A percentile compares a stretch with the other conserved stretches of the same genome.
These are phyloP conservation scores for Homarus gammarus DNA, from an alignment of 2,888 invertebrate genomes.

Conservation along the genomic window DNA sequence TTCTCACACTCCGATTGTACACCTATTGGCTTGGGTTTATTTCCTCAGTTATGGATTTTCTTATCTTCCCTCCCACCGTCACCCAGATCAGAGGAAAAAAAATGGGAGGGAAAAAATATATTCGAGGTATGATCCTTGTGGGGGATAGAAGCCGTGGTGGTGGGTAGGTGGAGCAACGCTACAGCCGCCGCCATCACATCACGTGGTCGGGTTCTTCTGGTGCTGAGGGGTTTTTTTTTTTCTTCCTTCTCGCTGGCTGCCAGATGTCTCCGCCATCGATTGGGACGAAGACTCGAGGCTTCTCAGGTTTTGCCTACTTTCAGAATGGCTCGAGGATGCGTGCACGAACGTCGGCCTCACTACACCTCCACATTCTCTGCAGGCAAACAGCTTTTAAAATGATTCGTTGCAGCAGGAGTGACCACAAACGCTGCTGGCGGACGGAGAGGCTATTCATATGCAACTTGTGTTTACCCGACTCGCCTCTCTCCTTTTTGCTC, in stretches of 20 bases:
- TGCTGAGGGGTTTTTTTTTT: neutral
- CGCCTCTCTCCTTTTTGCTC: slow-evolving; percentile 13
- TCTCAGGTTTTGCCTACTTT: slow-evolving; percentile 56
- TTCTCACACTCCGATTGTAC: slow-evolving; percentile 62
- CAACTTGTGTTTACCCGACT: slow-evolving; percentile 37
- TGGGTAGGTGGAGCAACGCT: neutral
- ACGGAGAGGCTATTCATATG: slow-evolving; percentile 43
- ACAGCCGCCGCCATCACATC: slow-evolving; percentile 32
- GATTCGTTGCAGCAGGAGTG: slow-evolving; percentile 35
- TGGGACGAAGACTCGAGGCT: neutral
- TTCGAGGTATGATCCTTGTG: neutral
- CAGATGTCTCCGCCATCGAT: slow-evolving; percentile 34
- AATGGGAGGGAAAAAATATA: slow-evolving; percentile 3
- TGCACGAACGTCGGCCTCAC: slow-evolving; percentile 11
- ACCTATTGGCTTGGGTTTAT: slow-evolving; percentile 60
- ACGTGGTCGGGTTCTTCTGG: slow-evolving; percentile 10
- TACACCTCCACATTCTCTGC: slow-evolving; percentile 15
- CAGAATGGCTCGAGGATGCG: slow-evolving; percentile 29
- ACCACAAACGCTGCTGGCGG: slow-evolving; percentile 31
- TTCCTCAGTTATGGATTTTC: slow-evolving; percentile 17
- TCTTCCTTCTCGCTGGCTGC: neutral
- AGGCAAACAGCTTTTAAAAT: slow-evolving; percentile 54
- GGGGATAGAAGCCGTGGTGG: neutral
- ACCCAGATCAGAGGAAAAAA: neutral
- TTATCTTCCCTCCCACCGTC: neutral